These are phyloP conservation scores for Heterodera schachtii DNA, from an alignment of 1,140 invertebrate species.

Conservation along the genomic window DNA sequence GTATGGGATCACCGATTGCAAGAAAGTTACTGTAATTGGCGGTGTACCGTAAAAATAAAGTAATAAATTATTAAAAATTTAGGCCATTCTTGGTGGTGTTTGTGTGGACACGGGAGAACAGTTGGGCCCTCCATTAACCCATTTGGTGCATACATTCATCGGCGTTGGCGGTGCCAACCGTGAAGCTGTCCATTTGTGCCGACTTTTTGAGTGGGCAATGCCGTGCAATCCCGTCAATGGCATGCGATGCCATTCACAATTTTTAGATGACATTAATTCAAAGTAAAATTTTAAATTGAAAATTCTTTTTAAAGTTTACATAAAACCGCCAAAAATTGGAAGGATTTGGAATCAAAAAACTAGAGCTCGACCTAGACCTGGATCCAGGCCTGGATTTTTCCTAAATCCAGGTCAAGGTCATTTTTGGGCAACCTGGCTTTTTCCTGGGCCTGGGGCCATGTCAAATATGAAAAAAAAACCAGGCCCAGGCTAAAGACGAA, in stretches of 20 bases:
- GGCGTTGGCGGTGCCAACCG: constrained; percentile 51
- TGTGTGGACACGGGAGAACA: constrained; percentile 42
- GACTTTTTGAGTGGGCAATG: constrained; percentile 10
- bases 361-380: too few species aligned
- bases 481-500: too few species aligned
- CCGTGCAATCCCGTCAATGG: constrained; percentile 36
- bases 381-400: too few species aligned
- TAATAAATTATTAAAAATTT: not conserved
- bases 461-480: too few species aligned
- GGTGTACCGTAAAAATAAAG: too few species aligned
- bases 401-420: too few species aligned
- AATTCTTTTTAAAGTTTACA: too few species aligned
- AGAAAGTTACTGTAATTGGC: constrained; percentile 24
- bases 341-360: too few species aligned
- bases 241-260: constrained; percentile 32
- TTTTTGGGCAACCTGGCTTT: too few species aligned
- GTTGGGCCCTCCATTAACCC: constrained; percentile 34
- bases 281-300: not conserved
- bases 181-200: constrained; percentile 19
- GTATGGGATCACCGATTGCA: constrained; percentile 37
- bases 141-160: constrained; percentile 42
- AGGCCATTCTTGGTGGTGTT: constrained; percentile 38
- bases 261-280: constrained; percentile 37
- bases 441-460: too few species aligned
- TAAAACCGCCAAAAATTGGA: too few species aligned